Evolutionary conservation across 2,113 vertebrate genomes (phyloP), one percentile per base, ranked within the genome.

Genomic region (Silurus meridionalis): DNA sequence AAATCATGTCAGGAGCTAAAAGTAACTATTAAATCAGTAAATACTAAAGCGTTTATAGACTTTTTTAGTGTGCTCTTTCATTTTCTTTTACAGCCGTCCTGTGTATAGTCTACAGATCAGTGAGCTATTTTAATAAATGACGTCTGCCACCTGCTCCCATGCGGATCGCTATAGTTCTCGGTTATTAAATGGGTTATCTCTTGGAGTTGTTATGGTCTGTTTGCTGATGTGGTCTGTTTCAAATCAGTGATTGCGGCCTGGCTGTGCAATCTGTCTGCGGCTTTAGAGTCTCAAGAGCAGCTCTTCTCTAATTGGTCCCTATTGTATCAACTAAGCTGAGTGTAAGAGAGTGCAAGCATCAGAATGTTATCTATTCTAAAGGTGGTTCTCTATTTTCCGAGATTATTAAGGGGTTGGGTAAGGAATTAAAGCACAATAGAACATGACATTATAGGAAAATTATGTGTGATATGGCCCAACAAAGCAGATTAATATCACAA

Each of bases 241-340:
- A 74, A 87, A 87, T 80, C 82, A 63, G 71, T 85, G 79, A 87
- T 78, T 84, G 72, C 25, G 69, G 28, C 60, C 85, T 84, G 58
- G 50, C 82, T 85, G n/a, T 83, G 58, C n/a, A 63, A 69, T 50
- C 88, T 87, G 85, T 79, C 63, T 85, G 64, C 19, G 57, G 83
- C 78, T 79, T 74, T 28, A 64, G 80, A 63, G 86, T 52, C 83
- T 63, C 80, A 69, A 74, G 69, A 82, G 64, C 86, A 58, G 28
- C 72, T 66, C 77, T 61, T 67, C 57, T 64, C 79, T 85, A 89
- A 89, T 89, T 87, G 88, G 83, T 89, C 88, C 80, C 88, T 83
- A 48, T 57, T 80, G 88, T 82, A 84, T 28, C 82, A 87, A 64
- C 60, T 83, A 83, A 60, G 80, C 82, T 87, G 72, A 82, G 63